Base-by-base conservation (phyloP, 2,888 invertebrate species). In the Morinoia aosen region DNA sequence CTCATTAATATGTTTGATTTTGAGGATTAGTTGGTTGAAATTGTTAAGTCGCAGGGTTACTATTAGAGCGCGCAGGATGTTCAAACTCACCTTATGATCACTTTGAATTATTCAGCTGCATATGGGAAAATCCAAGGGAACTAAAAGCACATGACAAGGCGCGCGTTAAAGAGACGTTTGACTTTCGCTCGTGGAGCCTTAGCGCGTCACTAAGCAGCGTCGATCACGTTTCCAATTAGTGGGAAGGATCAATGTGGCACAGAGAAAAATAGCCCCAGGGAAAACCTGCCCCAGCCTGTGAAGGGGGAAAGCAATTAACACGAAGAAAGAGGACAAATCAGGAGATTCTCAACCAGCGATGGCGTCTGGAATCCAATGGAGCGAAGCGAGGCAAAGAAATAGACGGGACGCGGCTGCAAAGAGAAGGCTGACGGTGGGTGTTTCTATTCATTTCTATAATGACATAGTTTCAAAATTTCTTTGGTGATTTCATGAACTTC, bases 181-280 rank as follows among this genome's bases (percentile, higher is more conserved):
- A 76, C 76, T 76, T 76, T 76, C 76, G 76, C 76, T 76, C 2
- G 33, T 25, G 76, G 76, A 76, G 33, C 76, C 90, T 90, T 48
- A 8, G 90, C 90, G 90, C 90, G 90, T 40, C 93, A 93, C 93
- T 57, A 93, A 56, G 57, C 10, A 93, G 57, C 57, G 93, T 93
- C 93, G 93, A 93, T 93, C 93, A 93, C 93, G 93, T 93, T 57
- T 93, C 93, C 93, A 93, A 93, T 93, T 93, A 93, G 93, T 57
- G 57, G 93, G 25, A 93, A 57, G 93, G 93, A 93, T 93, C 93
- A 93, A 93, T 93, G 93, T 93, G 93, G 93, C 93, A 93, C 56
- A 57, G n/a, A 93, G 93, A 93, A 93, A 93, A 93, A 93, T 93
- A 93, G 93, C 93, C 48, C 57, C 33, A 93, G 93, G 93, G 57